A percentile compares a stretch with the other conserved stretches of the same genome.
These are phyloP conservation scores for Heteropelma amictum DNA, from an alignment of 2,888 invertebrate species.

Conservation along the genomic window DNA sequence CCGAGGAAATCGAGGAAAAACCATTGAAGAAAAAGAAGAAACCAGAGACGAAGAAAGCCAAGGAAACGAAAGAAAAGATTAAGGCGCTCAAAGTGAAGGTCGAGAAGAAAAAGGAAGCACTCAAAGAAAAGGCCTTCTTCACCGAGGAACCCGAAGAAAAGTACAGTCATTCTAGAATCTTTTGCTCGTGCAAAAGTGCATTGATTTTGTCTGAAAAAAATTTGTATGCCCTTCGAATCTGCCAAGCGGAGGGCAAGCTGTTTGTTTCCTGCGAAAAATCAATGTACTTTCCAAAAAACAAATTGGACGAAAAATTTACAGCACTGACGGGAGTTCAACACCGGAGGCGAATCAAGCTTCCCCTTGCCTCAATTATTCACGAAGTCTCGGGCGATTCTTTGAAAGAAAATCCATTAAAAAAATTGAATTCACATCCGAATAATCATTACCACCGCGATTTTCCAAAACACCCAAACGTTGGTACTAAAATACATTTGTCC, in stretches of 20 bases:
- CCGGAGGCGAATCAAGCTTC: neutral
- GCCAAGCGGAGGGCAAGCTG: no score
- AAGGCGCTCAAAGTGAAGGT: slow-evolving; percentile 79
- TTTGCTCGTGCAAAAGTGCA: no score
- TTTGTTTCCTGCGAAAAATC: no score
- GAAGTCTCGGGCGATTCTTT: no score
- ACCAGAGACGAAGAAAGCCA: slow-evolving; percentile 77
- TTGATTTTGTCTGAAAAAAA: no score
- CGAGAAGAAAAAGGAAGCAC: slow-evolving; percentile 77
- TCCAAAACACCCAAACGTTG: neutral
- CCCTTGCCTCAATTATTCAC: no score
- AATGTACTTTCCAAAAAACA: no score
- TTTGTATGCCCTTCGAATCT: no score
- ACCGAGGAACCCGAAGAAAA: slow-evolving; percentile 73
- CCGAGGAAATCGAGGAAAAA: slow-evolving; percentile 64
- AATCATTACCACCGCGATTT: neutral
- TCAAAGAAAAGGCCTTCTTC: slow-evolving; percentile 64
- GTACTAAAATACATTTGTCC: slow-evolving; percentile 9
- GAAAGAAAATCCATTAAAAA: no score
- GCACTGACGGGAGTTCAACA: no score
- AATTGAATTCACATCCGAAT: no score
- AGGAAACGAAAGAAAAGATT: slow-evolving; percentile 77
- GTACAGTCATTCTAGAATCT: slow-evolving; percentile 58
- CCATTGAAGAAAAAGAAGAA: slow-evolving; percentile 71
- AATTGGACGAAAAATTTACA: no score